Evolutionary conservation across 2,888 invertebrate species (phyloP).

Genomic region (Ceraclea dissimilis): DNA sequence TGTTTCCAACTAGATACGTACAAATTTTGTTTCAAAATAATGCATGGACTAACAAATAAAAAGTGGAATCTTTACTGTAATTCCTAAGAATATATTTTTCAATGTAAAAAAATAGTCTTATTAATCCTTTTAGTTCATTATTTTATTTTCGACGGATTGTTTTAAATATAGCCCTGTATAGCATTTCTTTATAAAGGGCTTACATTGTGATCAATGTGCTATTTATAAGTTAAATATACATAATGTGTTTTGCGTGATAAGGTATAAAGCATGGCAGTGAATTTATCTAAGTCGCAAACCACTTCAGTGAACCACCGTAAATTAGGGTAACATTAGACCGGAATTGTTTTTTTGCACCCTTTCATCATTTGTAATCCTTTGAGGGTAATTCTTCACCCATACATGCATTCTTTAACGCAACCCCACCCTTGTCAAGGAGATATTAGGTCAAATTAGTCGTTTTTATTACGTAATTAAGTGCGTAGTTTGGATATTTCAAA

Average conservation of each 20-base stretch:
- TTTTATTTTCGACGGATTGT: no score
- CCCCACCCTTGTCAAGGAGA: background rate
- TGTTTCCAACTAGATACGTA: no score
- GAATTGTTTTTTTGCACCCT: slow-evolving; percentile 10
- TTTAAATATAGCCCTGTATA: no score
- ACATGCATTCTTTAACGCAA: slow-evolving; percentile 9
- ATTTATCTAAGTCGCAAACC: slow-evolving; percentile 19
- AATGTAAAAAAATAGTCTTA: no score
- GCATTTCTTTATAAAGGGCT: no score
- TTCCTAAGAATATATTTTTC: no score
- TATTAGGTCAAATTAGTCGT: slow-evolving; percentile 3
- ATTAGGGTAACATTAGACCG: slow-evolving; percentile 15
- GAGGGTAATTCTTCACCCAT: slow-evolving; percentile 9
- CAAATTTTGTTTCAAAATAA: no score
- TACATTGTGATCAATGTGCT: slow-evolving; percentile 21
- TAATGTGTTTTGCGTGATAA: slow-evolving; percentile 22
- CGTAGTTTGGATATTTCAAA: background rate
- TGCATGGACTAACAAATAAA: no score
- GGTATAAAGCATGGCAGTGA: slow-evolving; percentile 14
- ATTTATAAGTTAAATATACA: slow-evolving; percentile 22
- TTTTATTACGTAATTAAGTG: slow-evolving; percentile 12
- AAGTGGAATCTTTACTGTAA: no score
- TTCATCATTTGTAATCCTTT: slow-evolving; percentile 7
- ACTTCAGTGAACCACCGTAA: slow-evolving; percentile 11
- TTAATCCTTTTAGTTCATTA: no score